Conservation (phyloP, 2,888 invertebrate genomes). For the Taenaris catops region DNA sequence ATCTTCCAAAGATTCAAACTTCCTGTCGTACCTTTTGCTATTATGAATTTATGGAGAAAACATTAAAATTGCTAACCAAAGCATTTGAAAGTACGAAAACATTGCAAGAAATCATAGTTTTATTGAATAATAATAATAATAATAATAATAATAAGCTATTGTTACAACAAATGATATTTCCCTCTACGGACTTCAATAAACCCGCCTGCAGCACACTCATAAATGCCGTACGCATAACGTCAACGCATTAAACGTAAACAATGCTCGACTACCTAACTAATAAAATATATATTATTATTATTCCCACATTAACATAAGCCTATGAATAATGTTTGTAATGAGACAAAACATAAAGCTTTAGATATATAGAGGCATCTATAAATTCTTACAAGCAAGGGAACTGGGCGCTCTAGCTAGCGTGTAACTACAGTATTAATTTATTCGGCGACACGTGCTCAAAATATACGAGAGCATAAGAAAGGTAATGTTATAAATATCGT, state of each 20-base stretch:
- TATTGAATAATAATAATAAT: no score
- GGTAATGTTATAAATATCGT: slow-evolving; percentile 23
- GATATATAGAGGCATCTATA: no score
- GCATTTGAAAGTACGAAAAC: no score
- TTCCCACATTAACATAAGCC: neutral
- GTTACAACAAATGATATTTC: no score
- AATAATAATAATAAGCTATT: no score
- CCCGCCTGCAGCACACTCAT: neutral
- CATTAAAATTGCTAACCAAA: no score
- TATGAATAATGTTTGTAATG: neutral
- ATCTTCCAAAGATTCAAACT: no score
- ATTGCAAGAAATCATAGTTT: no score
- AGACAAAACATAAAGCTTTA: neutral
- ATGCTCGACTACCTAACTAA: neutral
- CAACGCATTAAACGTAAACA: neutral
- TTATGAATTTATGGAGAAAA: no score
- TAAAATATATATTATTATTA: slow-evolving; percentile 2
- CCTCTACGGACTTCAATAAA: no score
- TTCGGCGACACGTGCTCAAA: slow-evolving; percentile 39
- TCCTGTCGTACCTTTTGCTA: no score
- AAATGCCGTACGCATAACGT: neutral
- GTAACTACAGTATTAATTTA: slow-evolving; percentile 32
- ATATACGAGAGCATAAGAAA: slow-evolving; percentile 38
- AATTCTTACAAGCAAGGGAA: neutral
- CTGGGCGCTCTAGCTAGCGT: neutral